A percentile compares a stretch with the other conserved stretches of the same genome.
Conservation (phyloP, 1,140 invertebrate species). For the Panagrolaimus sp. region DNA sequence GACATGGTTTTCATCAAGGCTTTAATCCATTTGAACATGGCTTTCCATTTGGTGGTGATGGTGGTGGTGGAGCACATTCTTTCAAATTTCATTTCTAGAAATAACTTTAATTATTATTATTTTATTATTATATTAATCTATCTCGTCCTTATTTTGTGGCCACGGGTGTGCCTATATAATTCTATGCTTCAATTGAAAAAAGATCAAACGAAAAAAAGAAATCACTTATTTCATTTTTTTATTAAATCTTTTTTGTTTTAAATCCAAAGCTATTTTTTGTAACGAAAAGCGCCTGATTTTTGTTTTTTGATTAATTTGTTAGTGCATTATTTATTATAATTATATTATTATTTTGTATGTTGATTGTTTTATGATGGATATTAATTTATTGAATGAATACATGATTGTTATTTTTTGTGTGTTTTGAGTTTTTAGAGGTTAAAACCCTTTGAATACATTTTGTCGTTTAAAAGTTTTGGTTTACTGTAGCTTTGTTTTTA, state of each 20-base stretch:
- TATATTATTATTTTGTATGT: too few relatives aligned
- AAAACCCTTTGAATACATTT: not conserved
- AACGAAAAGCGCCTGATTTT: too few relatives aligned
- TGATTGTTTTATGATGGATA: not conserved
- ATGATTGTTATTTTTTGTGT: constrained; percentile 1
- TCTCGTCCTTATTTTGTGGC: too few relatives aligned
- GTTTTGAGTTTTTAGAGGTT: not conserved
- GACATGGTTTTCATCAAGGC: constrained; percentile 64
- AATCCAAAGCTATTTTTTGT: too few relatives aligned
- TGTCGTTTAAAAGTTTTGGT: not conserved
- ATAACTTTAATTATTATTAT: too few relatives aligned
- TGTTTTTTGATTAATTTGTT: too few relatives aligned
- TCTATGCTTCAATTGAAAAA: too few relatives aligned
- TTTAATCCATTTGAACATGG: constrained; percentile 67
- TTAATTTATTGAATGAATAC: constrained; percentile 4
- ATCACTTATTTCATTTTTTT: not conserved
- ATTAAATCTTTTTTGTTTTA: not conserved
- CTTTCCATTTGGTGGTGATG: constrained; percentile 70
- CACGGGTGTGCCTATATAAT: too few relatives aligned
- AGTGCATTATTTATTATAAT: too few relatives aligned
- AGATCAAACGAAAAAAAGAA: too few relatives aligned
- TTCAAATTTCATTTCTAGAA: constrained; percentile 84
- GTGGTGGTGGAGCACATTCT: constrained; percentile 69
- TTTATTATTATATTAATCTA: too few relatives aligned
- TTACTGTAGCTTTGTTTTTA: not conserved